Conservation (phyloP, 2,113 vertebrate species). For the Percopsis transmontana region DNA sequence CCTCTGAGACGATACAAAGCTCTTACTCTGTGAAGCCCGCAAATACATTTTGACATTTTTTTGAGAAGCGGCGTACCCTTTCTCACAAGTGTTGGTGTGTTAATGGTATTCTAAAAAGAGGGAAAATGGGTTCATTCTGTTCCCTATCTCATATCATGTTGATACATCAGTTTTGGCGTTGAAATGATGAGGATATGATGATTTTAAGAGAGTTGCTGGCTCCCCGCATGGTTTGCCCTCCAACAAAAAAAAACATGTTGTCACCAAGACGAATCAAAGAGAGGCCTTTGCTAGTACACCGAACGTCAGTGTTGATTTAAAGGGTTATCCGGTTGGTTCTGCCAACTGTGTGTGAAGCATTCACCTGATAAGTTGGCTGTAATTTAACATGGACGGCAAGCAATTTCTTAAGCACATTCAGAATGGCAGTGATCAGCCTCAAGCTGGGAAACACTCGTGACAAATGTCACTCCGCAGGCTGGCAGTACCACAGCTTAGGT, state of each 20-base stretch:
- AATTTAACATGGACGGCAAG: slow-evolving; percentile 52
- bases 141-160: background rate
- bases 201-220: slow-evolving; percentile 8
- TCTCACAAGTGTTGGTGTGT: slow-evolving; percentile 20
- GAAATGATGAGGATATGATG: background rate
- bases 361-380: slow-evolving; percentile 42
- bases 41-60: slow-evolving; percentile 19
- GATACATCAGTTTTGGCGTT: background rate
- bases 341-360: slow-evolving; percentile 44
- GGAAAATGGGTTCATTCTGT: background rate
- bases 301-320: slow-evolving; percentile 56
- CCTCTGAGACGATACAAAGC: slow-evolving; percentile 22
- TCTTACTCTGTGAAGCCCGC: background rate
- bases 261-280: slow-evolving; percentile 33
- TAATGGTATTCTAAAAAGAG: background rate
- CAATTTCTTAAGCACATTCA: slow-evolving; percentile 49
- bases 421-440: slow-evolving; percentile 39
- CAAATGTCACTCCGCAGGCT: slow-evolving; percentile 29
- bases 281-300: slow-evolving; percentile 26
- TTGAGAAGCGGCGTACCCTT: background rate
- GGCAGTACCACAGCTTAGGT: slow-evolving; percentile 1
- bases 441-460: slow-evolving; percentile 18
- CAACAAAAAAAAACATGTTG: slow-evolving; percentile 40
- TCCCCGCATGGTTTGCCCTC: slow-evolving; percentile 37
- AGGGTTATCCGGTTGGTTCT: slow-evolving; percentile 37